Base-by-base conservation (phyloP, 2,888 invertebrate genomes). In the Anarsia innoxiella region DNA sequence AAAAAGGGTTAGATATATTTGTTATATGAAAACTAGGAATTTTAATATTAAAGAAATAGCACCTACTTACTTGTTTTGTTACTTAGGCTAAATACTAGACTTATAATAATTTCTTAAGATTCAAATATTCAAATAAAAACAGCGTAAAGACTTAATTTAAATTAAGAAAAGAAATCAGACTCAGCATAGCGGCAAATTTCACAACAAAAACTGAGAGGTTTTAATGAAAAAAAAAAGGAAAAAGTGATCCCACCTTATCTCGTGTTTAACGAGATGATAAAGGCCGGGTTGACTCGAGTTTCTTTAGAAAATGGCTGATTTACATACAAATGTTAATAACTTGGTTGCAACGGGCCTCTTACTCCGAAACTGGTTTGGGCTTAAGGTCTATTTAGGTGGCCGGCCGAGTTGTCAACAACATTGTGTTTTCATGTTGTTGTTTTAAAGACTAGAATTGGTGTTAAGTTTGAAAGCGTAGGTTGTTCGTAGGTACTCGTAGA, bases 311-410 rank as follows among this genome's bases (percentile, higher is more conserved):
- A 65, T 55, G 59, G 65, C 70, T 69, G 66, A 79, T 78, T 80
- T 76, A 70, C 79, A 80, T 80, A 75, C 73, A 63, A 79, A 79
- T 77, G 72, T 68, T 76, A 69, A 77, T 77, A 78, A 73, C 74
- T 73, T 68, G 68, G 66, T 63, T 61, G 59, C 56, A 51, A 45
- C 40, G 51, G 53, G 54, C 42, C 49, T 54, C 53, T 53, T 48
- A 47, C 48, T 46, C 48, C 42, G 32, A 48, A 59, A 62, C 61
- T 54, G 59, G 63, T 66, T 65, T 51, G 10, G 39, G 37, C 38
- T 37, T 46, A 44, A 41, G 41, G 41, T 15, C 42, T 41, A 42
- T 40, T 42, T 40, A 36, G 40, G 28, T 15, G 36, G 16, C 38
- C 11, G 15, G 23, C 5, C 12, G 15, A n/a, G 5, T 14, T 12